Evolutionary conservation across 2,888 invertebrate genomes (phyloP).

Genomic region (Dascillus cervinus): DNA sequence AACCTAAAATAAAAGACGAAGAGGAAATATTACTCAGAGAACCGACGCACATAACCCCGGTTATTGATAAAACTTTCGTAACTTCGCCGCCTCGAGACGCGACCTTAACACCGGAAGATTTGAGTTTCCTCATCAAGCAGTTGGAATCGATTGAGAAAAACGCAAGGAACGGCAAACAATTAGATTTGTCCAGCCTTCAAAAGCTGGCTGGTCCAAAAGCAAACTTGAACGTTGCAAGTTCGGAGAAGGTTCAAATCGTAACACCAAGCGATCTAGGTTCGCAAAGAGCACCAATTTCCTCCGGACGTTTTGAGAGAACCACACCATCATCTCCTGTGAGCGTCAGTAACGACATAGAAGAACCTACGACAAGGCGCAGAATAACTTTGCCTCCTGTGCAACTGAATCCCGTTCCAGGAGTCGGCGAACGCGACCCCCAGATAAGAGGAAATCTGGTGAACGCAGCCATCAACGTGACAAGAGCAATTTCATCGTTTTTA

Average conservation of each 20-base stretch:
- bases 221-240: conserved; percentile 1
- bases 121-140: conserved; percentile 32
- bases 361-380: conserved; percentile 11
- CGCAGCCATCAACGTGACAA: conserved; percentile 68
- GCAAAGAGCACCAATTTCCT: conserved; percentile 5
- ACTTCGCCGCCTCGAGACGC: conserved; percentile 10
- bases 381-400: conserved; percentile 34
- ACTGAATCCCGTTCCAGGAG: conserved; percentile 36
- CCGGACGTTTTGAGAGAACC: conserved; percentile 13
- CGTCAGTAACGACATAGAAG: conserved; percentile 21
- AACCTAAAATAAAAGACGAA: conserved; percentile 12
- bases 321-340: conserved; percentile 20
- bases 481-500: conserved; percentile 69
- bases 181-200: conserved; percentile 32
- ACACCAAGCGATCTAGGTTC: conserved; percentile 16
- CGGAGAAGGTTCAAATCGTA: conserved; percentile 16
- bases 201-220: conserved; percentile 18
- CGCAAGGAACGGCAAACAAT: conserved; percentile 29
- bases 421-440: conserved; percentile 29
- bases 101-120: conserved; percentile 29
- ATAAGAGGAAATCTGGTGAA: conserved; percentile 52
- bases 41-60: conserved; percentile 31
- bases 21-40: conserved; percentile 8
- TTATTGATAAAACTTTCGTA: conserved; percentile 24
- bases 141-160: conserved; percentile 35